Evolutionary conservation across 2,797 vertebrate genomes (phyloP), one percentile per base, ranked within the genome.

Genomic region (Gymnodraco acuticeps): DNA sequence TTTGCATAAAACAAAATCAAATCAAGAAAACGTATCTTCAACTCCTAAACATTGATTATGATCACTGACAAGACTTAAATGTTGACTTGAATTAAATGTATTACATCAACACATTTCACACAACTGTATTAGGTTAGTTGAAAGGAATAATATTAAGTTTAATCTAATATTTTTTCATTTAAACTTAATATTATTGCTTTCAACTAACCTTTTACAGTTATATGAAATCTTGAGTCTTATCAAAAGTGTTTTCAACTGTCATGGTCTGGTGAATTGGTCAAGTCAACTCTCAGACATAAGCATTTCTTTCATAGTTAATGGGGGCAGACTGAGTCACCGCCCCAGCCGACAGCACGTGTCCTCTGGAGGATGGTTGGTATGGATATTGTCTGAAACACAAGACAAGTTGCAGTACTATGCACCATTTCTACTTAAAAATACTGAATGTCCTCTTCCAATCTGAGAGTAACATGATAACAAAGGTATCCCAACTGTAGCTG

Each of bases 241-340:
- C 14, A 42, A 11, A 17, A 45, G 5, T 50, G 15, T 52, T 64
- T 65, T 41, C 8, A 0, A 11, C 5, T 67, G 33, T 19, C 33
- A 38, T 13, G 16, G 15, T 70, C 33, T 23, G 11, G 45, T 48
- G 17, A 66, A 19, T 42, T 11, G 13, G 17, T 31, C 38, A 50
- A 14, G 46, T 3, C 5, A 13, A 6, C 27, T 68, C 59, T 93
- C 81, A 95, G 60, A 95, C 94, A 0, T 95, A 95, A 0, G 84
- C 92, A 10, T 94, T 94, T 53, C 87, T 86, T 27, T 81, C 87
- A 3, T 94, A 95, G 68, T 94, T 86, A 70, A 80, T 93, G 1
- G 86, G 85, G 5, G 16, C 74, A 9, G 54, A 12, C 23, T 87
- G 85, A 41, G 94, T 89, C 2, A 52, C 60, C 15, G 16, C 53